Evolutionary conservation across 35 echinoderm and acorn worm genomes (phyloP), one percentile per base, ranked within the genome.

Genomic region (Acanthaster planci): DNA sequence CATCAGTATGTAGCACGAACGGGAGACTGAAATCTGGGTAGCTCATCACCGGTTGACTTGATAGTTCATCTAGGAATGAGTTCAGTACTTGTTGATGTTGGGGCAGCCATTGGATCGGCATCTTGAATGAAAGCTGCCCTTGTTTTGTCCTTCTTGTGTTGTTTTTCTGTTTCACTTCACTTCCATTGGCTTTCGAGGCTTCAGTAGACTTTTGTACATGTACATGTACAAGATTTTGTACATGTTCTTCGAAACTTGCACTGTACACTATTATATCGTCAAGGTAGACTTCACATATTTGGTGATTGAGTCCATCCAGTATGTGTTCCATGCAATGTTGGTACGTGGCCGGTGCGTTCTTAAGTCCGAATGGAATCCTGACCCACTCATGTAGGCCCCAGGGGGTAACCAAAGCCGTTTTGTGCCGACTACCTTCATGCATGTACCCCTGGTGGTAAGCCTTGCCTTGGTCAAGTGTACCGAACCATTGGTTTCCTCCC

Each of bases 361-460:
- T 89, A 15, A 94, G 58, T 34, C 78, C n/a, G n/a, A n/a, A n/a
- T n/a, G n/a, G n/a, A n/a, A n/a, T n/a, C n/a, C n/a, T n/a, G n/a
- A n/a, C n/a, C 92, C 92, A 93, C 39, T 93, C 86, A 82, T 94
- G 77, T 1, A 94, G 79, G 23, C 88, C 92, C 92, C 88, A 94
- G 19, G 82, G 92, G 1, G 92, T 94, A 0, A 91, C 88, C 87
- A 94, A 94, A 60, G 93, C 88, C 32, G 93, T 94, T 31, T 85
- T 19, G 14, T 82, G 87, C 77, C 79, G 16, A 78, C 87, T 90
- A 31, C 80, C 76, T 16, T 60, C 75, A 7, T 35, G 18, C 15
- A 90, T 91, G 26, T 75, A 94, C 31, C 92, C 92, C 78, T 94
- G 92, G 52, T 94, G 92, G 77, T 93, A 93, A 0, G 92, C 87